These are phyloP conservation scores for Chaetodon auriga DNA, from an alignment of 2,113 vertebrate species.

Conservation along the genomic window DNA sequence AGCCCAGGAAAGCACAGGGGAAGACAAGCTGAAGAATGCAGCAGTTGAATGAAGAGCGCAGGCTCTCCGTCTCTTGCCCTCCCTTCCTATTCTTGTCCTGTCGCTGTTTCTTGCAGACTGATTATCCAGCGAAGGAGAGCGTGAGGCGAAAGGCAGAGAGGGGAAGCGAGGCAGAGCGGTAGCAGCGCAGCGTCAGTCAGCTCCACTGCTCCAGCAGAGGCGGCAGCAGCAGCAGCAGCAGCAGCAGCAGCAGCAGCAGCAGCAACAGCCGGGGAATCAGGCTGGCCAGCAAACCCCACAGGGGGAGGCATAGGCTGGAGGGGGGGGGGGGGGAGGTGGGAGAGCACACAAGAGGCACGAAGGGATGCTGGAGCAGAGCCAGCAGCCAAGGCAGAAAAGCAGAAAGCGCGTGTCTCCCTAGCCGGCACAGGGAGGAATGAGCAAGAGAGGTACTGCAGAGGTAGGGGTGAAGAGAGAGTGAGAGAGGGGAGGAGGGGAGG, in stretches of 20 bases:
- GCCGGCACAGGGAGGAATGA: conserved; percentile 66
- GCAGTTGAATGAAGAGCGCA: conserved; percentile 43
- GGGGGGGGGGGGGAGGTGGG: conserved; percentile 12
- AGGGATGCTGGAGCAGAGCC: conserved; percentile 67
- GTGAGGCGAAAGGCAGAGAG: conserved; percentile 47
- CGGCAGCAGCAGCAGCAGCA: conserved; percentile 43
- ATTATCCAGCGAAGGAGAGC: conserved; percentile 60
- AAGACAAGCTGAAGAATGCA: conserved; percentile 63
- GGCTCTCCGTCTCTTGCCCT: conserved; percentile 27
- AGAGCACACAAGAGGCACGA: conserved; percentile 49
- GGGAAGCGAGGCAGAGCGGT: not conserved
- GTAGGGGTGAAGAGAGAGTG: conserved; percentile 51
- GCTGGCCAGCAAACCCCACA: conserved; percentile 56
- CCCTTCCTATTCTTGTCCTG: conserved; percentile 21
- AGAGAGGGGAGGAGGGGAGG: conserved; percentile 31
- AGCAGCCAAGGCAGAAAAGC: conserved; percentile 63
- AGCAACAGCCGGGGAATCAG: conserved; percentile 56
- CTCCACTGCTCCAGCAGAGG: conserved; percentile 40
- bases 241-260: conserved; percentile 50
- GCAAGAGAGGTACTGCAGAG: conserved; percentile 75
- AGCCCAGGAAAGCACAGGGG: conserved; percentile 20
- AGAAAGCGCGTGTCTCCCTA: conserved; percentile 52
- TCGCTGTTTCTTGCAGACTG: conserved; percentile 42
- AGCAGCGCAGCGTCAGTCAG: conserved; percentile 53
- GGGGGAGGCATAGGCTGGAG: conserved; percentile 54